These are phyloP conservation scores for Philotrypesis tridentata DNA, from an alignment of 1,140 invertebrate species.

Conservation along the genomic window DNA sequence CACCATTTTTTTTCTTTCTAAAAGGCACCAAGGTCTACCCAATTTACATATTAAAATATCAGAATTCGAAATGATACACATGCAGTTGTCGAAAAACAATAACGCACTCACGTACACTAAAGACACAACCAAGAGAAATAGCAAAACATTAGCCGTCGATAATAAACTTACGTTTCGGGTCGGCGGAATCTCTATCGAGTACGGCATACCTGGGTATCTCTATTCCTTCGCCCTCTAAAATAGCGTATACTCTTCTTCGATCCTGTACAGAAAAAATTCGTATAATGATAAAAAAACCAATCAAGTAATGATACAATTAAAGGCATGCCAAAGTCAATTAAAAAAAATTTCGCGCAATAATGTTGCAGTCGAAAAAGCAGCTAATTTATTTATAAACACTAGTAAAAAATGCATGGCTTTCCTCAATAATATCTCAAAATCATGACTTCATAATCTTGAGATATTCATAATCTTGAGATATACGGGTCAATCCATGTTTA, in stretches of 20 bases:
- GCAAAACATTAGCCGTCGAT: neutral
- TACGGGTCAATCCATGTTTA: too few relatives aligned
- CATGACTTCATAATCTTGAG: too few relatives aligned
- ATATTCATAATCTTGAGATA: too few relatives aligned
- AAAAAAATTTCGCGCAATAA: too few relatives aligned
- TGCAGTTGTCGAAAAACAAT: neutral
- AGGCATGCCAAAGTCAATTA: too few relatives aligned
- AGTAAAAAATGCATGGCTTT: too few relatives aligned
- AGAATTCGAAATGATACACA: neutral
- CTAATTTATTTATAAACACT: too few relatives aligned
- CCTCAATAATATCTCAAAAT: too few relatives aligned
- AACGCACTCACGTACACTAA: neutral
- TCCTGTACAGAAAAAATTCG: constrained; percentile 75
- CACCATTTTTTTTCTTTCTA: neutral
- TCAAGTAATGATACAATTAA: too few relatives aligned
- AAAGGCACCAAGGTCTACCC: neutral
- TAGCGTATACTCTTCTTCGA: constrained; percentile 94
- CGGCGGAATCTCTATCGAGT: constrained; percentile 92
- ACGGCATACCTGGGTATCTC: constrained; percentile 98
- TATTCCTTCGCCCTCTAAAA: constrained; percentile 95
- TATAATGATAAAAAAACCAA: too few relatives aligned
- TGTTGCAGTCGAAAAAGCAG: too few relatives aligned
- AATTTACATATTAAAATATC: neutral
- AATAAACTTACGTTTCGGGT: constrained; percentile 86
- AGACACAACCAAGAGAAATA: neutral